phyloP scores from a whole-genome alignment of 1,140 invertebrate genomes.

The Sinonovacula constricta region DNA sequence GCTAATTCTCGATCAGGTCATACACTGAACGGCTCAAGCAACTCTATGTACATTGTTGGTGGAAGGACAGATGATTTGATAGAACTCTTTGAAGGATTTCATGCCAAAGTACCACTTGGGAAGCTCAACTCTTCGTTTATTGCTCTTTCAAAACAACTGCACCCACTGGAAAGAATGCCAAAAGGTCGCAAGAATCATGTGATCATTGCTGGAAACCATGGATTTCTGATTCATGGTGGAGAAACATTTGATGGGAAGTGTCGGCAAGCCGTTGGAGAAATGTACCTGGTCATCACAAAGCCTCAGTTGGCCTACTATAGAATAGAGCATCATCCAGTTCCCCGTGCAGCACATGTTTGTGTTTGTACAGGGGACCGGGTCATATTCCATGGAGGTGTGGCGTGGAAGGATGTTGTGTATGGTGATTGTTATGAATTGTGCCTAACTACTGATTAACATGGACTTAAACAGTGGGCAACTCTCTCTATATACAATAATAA shows the following conservation, averaged over 20 bases:
- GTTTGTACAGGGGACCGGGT: conserved; percentile 60
- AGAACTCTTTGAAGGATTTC: conserved; percentile 61
- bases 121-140: conserved; percentile 8
- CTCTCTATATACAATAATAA: no score
- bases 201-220: conserved; percentile 52
- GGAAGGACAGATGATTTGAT: conserved; percentile 72
- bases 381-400: conserved; percentile 74
- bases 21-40: conserved; percentile 62
- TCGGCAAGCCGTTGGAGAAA: conserved; percentile 72
- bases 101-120: conserved; percentile 5
- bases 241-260: conserved; percentile 76
- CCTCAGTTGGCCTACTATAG: conserved; percentile 62
- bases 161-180: conserved; percentile 66
- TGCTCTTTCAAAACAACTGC: conserved; percentile 25
- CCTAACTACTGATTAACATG: no score
- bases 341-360: conserved; percentile 72
- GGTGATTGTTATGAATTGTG: conserved; percentile 54
- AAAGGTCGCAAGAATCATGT: conserved; percentile 72
- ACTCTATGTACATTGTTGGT: conserved; percentile 69
- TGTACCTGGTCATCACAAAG: conserved; percentile 66
- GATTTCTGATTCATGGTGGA: conserved; percentile 74
- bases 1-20: conserved; percentile 77
- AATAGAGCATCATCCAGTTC: conserved; percentile 60
- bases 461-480: no score
- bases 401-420: conserved; percentile 59